Base-by-base conservation (phyloP, 2,888 invertebrate species). In the Leptinotarsa tumamoca region DNA sequence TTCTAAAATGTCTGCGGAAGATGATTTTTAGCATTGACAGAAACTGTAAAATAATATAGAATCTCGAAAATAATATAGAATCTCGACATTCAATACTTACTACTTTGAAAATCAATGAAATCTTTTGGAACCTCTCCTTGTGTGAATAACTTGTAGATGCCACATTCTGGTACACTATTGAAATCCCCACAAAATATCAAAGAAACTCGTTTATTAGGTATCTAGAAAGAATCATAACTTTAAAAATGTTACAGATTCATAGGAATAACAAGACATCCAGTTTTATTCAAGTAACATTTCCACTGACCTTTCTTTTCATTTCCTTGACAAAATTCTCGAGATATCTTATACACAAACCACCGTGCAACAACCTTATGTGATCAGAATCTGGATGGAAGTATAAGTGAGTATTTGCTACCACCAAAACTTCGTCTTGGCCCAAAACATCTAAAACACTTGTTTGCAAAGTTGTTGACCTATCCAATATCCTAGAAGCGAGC, bases 341-440 rank as follows among this genome's bases (percentile, higher is more conserved):
- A 89, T 94, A 95, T 61, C 91, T 89, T 79, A 97, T 90, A 33
- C 92, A 90, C 78, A 94, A 91, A 50, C 94, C 94, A 50, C 93
- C 94, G 90, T 98, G 98, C 27, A 98, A 86, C 4, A 98, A 89
- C 78, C 98, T 90, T 81, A 98, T 94, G 85, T 97, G 96, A 88
- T 96, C 95, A 7, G 98, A 95, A 87, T 95, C 93, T 0, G 97
- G 97, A 87, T 96, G 96, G 85, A 97, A 98, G 89, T 96, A 98
- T 68, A 98, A 90, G 90, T 99, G 98, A 1, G 96, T 97, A 85
- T 97, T 98, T 18, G 94, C 97, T 17, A 88, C 84, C 54, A 95
- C 85, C 52, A 95, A 83, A 73, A 93, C 88, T 82, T 93, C 90
- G 75, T 84, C 76, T 69, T 80, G 78, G 67, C 84, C 92, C 78